These are phyloP conservation scores for Erythrolamprus reginae DNA, from an alignment of 2,113 vertebrate genomes.

Conservation along the genomic window DNA sequence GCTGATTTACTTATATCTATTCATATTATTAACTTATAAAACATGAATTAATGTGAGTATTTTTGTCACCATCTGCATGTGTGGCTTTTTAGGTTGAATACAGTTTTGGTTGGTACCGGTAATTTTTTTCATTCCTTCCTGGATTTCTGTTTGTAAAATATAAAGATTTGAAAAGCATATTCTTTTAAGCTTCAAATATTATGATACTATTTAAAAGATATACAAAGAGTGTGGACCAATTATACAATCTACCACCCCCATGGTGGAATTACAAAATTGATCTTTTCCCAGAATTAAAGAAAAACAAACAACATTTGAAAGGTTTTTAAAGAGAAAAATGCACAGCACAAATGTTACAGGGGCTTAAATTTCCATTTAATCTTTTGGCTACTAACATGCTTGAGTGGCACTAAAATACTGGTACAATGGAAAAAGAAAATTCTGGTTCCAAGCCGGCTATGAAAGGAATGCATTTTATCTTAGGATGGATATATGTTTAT, in stretches of 20 bases:
- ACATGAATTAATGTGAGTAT: not conserved
- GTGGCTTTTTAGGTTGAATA: not conserved
- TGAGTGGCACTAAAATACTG: not conserved
- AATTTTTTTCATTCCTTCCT: not conserved
- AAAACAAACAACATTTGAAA: not conserved
- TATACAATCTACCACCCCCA: not conserved
- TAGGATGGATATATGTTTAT: too few relatives aligned
- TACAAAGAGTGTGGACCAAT: not conserved
- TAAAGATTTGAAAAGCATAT: not conserved
- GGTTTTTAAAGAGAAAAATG: not conserved
- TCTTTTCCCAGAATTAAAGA: not conserved
- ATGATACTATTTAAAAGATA: not conserved
- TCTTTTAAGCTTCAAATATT: not conserved
- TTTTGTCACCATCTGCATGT: not conserved
- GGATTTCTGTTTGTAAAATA: not conserved
- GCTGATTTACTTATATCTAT: not conserved
- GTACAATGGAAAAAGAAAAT: not conserved
- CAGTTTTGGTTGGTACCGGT: not conserved
- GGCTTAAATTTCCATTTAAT: not conserved
- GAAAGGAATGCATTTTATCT: too few relatives aligned
- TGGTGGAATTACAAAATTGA: not conserved
- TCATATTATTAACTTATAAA: not conserved
- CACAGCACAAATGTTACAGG: not conserved
- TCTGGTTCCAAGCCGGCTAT: not conserved
- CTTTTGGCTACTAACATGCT: not conserved